Evolutionary conservation across 2,113 vertebrate species (phyloP), one percentile per base, ranked within the genome.

Genomic region (Caranx melampygus): DNA sequence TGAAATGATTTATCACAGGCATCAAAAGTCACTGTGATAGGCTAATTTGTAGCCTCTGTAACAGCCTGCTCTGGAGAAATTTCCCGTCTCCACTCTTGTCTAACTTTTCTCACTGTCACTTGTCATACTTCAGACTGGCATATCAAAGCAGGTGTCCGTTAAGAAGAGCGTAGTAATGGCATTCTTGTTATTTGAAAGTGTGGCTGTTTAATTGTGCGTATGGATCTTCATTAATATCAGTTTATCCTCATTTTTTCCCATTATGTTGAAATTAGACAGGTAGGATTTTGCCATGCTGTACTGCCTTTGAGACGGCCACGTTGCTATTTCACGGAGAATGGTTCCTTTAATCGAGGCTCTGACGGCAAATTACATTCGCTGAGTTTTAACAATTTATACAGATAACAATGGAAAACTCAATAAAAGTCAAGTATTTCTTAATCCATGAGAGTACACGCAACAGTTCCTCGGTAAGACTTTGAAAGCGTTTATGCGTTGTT

Each of bases 321-420:
- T 58, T 91, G 84, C 78, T 89, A 91, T 91, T 92, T 92, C 90
- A 93, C 75, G 77, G 85, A 83, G 83, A 87, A 77, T 85, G 86
- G 72, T 90, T 92, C 55, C 81, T 88, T 90, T 92, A 88, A 91
- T 91, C 73, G 61, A 88, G 72, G 49, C 78, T 60, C 57, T 80
- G 81, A 81, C 77, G 79, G 83, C 69, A 78, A 89, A 90, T 90
- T 82, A 78, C 71, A 83, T 72, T 86, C 78, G 61, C 73, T 8
- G 57, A 82, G 64, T 88, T 89, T 89, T 60, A 78, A 64, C 69
- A 81, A 72, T 86, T 76, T 83, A 40, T 49, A 20, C 31, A 61
- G 67, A 78, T 83, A 78, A 47, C 64, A 78, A 58, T 58, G 37
- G 40, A 70, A 90, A 90, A 85, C 65, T 69, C 37, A 59, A 64